Base-by-base conservation (phyloP, 2,113 vertebrate species). In the Albula glossodonta region DNA sequence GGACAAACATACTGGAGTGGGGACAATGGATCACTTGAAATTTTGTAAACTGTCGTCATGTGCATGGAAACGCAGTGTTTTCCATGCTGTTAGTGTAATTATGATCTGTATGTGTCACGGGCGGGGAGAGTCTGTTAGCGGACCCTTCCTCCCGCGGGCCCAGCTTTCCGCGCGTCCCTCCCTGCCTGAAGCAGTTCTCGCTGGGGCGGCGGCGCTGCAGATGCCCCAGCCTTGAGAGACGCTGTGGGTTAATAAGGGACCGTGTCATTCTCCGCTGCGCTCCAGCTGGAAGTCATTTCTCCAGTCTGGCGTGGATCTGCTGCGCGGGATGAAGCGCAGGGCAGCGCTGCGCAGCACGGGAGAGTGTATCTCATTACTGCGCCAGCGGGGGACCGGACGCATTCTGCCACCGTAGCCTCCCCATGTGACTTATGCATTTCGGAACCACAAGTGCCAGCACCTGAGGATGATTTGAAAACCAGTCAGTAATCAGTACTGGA, bases 251-350 rank as follows among this genome's bases (percentile, higher is more conserved):
- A 60, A 82, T 82, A 15, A 22, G 10, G 10, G 17, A 7, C n/a
- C 5, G 13, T 9, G 79, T 81, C 52, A 25, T 52, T 17, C 52
- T 9, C 52, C 17, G 49, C 80, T 41, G 57, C 57, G 50, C 51
- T 83, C 25, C 80, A 83, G 85, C 80, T 83, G 80, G 81, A 86
- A 66, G 51, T 56, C 80, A 86, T 83, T 86, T 53, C 63, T 51
- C 12, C 25, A 25, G 63, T 50, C 57, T 86, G 85, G 85, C 85
- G 60, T 31, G 2, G 5, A 10, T 15, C 85, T 12, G n/a, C n/a
- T 57, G 53, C n/a, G 5, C 10, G 22, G 41, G 70, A 81, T 13
- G 17, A 4, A 80, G 17, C 1, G 8, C 5, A 17, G 51, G 8
- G 52, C 5, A 70, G 63, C n/a, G 63, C 63, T 19, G 12, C 19